Percentiles rank a stretch among this genome's conserved stretches.
phyloP scores from a whole-genome alignment of 2,113 vertebrate genomes.

The Menura novaehollandiae region DNA sequence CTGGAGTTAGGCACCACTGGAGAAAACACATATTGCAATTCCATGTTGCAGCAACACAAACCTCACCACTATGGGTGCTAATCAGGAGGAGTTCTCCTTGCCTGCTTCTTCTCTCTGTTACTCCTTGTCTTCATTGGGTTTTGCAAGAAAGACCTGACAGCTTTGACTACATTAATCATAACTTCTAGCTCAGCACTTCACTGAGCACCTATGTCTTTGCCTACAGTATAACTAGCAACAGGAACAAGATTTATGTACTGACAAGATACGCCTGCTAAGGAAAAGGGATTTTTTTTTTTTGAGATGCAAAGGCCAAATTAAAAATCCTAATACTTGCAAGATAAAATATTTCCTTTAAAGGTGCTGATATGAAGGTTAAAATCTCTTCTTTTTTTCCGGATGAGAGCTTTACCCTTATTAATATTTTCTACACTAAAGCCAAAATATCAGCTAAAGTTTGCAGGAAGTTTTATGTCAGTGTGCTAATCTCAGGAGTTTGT shows the following conservation, averaged over 20 bases:
- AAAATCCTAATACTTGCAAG: not conserved
- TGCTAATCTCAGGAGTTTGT: not conserved
- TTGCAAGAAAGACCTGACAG: not conserved
- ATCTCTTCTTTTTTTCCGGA: not conserved
- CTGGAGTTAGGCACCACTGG: not conserved
- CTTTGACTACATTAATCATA: not conserved
- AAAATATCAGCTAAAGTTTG: not conserved
- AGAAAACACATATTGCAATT: not conserved
- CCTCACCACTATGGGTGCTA: not conserved
- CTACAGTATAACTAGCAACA: not conserved
- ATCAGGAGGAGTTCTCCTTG: not conserved
- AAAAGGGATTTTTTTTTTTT: not conserved
- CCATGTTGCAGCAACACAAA: not conserved
- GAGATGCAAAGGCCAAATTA: not conserved
- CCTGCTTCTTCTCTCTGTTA: not conserved
- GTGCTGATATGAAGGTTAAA: not conserved
- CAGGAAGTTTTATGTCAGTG: not conserved
- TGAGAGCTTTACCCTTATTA: not conserved
- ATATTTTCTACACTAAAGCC: not conserved
- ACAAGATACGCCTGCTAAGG: not conserved
- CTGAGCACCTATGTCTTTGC: not conserved
- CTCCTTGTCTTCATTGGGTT: not conserved
- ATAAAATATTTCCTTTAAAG: not conserved
- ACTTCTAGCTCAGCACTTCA: not conserved
- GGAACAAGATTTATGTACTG: not conserved